These are phyloP conservation scores for Drosophila paramelanica DNA, from an alignment of 2,888 invertebrate species.

Conservation along the genomic window DNA sequence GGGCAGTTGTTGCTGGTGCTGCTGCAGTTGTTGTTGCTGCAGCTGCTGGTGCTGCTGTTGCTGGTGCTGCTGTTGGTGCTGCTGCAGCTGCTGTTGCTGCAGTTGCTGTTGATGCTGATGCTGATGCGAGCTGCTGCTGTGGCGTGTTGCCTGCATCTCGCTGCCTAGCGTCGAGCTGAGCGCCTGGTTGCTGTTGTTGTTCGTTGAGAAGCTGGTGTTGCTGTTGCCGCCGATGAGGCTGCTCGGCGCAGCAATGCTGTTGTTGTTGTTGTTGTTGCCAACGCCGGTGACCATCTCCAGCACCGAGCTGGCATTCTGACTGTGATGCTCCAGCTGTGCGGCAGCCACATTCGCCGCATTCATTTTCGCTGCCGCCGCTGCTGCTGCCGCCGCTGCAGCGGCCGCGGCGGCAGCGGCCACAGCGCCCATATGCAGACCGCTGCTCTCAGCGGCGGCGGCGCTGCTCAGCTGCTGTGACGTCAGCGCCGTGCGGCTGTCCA, in stretches of 20 bases:
- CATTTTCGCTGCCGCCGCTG: slow-evolving; percentile 60
- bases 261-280: slow-evolving; percentile 16
- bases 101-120: slow-evolving; percentile 78
- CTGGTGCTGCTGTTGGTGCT: slow-evolving; percentile 26
- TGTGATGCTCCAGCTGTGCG: slow-evolving; percentile 61
- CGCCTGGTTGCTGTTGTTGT: slow-evolving; percentile 58
- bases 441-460: slow-evolving; percentile 54
- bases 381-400: slow-evolving; percentile 70
- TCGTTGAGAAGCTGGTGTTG: slow-evolving; percentile 43
- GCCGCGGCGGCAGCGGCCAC: slow-evolving; percentile 64
- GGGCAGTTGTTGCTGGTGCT: slow-evolving; percentile 53
- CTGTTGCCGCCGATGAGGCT: slow-evolving; percentile 57
- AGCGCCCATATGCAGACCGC: slow-evolving; percentile 60
- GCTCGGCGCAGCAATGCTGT: slow-evolving; percentile 45
- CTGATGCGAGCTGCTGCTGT: slow-evolving; percentile 71
- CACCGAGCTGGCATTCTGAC: slow-evolving; percentile 47
- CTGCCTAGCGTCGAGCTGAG: slow-evolving; percentile 44
- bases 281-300: slow-evolving; percentile 54
- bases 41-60: slow-evolving; percentile 3
- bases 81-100: slow-evolving; percentile 45
- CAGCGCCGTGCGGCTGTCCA: slow-evolving; percentile 47
- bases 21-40: slow-evolving; percentile 66
- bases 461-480: slow-evolving; percentile 52
- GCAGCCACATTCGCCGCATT: slow-evolving; percentile 49
- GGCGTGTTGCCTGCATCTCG: slow-evolving; percentile 53